Percentiles rank a stretch among this genome's conserved stretches.
Evolutionary conservation across 2,888 invertebrate species (phyloP).

Genomic region (Trichopoda pennipes): DNA sequence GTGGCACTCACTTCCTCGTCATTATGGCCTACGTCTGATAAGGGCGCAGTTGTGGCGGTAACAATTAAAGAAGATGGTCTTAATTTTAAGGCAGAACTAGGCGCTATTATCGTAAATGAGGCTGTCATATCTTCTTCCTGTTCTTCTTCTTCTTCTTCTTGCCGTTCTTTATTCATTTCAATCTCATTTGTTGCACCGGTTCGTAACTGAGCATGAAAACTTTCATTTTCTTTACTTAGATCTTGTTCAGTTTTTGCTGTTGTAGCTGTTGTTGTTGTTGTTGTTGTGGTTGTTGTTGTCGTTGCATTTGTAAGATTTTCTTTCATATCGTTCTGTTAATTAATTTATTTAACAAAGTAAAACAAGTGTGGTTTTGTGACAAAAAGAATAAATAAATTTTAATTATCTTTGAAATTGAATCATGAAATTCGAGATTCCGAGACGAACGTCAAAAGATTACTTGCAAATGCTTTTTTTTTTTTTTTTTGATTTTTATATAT

Average conservation of each 20-base stretch:
- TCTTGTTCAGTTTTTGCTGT: conserved; percentile 46
- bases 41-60: conserved; percentile 61
- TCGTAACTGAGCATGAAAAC: not conserved
- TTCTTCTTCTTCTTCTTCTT: conserved; percentile 75
- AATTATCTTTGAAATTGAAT: not conserved
- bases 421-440: too few species aligned
- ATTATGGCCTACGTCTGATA: conserved; percentile 39
- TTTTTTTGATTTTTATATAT: too few species aligned
- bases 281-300: conserved; percentile 52
- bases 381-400: conserved; percentile 30
- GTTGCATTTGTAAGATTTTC: conserved; percentile 62
- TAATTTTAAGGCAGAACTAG: conserved; percentile 63
- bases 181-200: conserved; percentile 9
- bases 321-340: conserved; percentile 67
- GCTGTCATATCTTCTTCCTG: conserved; percentile 75
- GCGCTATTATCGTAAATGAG: conserved; percentile 76
- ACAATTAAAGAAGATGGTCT: conserved; percentile 69
- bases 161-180: conserved; percentile 58
- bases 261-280: conserved; percentile 40
- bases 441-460: too few species aligned
- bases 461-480: too few species aligned
- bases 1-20: conserved; percentile 75
- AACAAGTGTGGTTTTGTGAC: conserved; percentile 56
- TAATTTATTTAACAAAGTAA: conserved; percentile 63
- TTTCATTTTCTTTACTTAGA: conserved; percentile 38